These are phyloP conservation scores for Uloborus plumipes DNA, from an alignment of 2,888 invertebrate genomes.

Conservation along the genomic window DNA sequence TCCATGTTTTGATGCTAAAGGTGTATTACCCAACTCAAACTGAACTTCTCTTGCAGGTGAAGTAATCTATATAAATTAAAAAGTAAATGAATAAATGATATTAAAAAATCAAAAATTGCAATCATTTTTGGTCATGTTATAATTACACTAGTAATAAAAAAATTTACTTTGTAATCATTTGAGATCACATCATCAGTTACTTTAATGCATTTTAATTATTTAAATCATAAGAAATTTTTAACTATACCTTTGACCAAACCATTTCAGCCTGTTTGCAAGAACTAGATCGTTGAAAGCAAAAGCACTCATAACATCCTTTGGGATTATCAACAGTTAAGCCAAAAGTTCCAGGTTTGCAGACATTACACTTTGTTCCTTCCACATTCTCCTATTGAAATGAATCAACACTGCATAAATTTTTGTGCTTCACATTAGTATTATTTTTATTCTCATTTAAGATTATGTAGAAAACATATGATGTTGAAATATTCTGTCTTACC, in stretches of 20 bases:
- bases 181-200: neutral
- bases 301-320: constrained; percentile 93
- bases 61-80: constrained; percentile 69
- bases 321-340: constrained; percentile 84
- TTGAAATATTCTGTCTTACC: too few species aligned
- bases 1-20: constrained; percentile 76
- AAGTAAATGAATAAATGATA: too few species aligned
- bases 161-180: neutral
- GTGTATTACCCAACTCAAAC: constrained; percentile 71
- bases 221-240: neutral
- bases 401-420: neutral
- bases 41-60: constrained; percentile 70
- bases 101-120: neutral
- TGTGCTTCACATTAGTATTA: neutral
- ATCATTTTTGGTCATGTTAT: too few species aligned
- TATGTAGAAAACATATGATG: too few species aligned
- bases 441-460: too few species aligned
- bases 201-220: neutral
- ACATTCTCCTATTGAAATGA: constrained; percentile 79
- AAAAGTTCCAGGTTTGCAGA: constrained; percentile 89
- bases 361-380: constrained; percentile 85
- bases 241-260: constrained; percentile 81
- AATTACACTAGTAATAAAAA: neutral
- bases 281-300: constrained; percentile 91
- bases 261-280: constrained; percentile 85